Evolutionary conservation across 2,797 vertebrate species (phyloP).

Genomic region (Heliangelus exortis): DNA sequence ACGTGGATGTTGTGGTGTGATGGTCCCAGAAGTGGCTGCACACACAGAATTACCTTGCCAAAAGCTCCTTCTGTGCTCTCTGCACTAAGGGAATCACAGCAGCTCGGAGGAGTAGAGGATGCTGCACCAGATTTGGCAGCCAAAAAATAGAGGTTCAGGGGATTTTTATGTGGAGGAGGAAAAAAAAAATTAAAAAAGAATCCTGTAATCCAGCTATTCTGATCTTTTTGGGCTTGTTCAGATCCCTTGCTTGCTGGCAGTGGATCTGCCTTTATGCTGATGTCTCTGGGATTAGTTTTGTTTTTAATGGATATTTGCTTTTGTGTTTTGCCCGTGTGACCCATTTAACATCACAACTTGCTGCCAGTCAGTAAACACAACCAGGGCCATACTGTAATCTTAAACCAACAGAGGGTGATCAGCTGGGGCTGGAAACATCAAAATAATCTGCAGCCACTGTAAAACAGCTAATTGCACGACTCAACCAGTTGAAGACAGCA

Average conservation of each 20-base stretch:
- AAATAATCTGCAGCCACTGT: conserved; percentile 6
- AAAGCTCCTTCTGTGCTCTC: background rate
- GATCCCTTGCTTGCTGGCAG: background rate
- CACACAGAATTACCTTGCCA: rapidly evolving
- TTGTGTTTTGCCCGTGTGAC: conserved; percentile 16
- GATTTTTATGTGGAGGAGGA: rapidly evolving
- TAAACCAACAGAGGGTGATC: conserved; percentile 10
- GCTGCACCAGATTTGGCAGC: background rate
- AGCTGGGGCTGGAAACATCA: background rate
- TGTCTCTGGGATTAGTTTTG: background rate
- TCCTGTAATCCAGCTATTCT: background rate
- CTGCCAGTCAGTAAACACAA: background rate
- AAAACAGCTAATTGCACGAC: background rate
- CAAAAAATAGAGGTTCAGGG: background rate
- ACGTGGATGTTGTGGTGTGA: background rate
- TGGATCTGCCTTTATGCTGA: background rate
- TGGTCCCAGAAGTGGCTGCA: background rate
- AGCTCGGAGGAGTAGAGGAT: background rate
- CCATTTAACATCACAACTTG: background rate
- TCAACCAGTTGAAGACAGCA: background rate
- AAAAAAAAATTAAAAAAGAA: background rate
- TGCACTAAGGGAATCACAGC: background rate
- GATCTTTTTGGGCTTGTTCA: background rate
- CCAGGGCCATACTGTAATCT: background rate
- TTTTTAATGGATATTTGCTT: conserved; percentile 22